These are phyloP conservation scores for Ciconia boyciana DNA, from an alignment of 2,113 vertebrate genomes.

Conservation along the genomic window DNA sequence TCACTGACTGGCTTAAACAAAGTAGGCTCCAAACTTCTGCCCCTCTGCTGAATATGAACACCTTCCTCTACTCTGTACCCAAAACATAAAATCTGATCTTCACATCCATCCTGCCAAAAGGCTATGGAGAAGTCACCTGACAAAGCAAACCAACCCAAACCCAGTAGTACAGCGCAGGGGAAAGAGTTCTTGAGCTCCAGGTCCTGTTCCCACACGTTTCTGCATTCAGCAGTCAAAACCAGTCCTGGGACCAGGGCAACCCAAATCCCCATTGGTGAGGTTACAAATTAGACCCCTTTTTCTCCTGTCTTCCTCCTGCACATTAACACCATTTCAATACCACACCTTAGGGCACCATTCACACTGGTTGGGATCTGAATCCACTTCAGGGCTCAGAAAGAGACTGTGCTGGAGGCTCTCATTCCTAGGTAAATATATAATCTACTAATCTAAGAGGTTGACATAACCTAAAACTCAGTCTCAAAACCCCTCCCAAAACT, in stretches of 20 bases:
- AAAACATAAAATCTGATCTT: neutral
- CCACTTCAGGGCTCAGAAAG: neutral
- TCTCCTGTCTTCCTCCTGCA: neutral
- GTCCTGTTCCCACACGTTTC: neutral
- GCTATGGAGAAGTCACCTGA: neutral
- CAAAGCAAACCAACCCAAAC: neutral
- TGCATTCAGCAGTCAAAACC: neutral
- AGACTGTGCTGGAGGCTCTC: neutral
- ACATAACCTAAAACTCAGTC: neutral
- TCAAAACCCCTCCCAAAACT: neutral
- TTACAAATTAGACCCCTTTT: neutral
- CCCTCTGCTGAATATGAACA: neutral
- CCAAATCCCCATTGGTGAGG: neutral
- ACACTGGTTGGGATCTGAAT: fast-evolving
- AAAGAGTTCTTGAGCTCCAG: neutral
- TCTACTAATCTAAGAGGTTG: fast-evolving
- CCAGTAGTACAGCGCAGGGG: neutral
- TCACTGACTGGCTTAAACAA: neutral
- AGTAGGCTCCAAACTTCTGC: neutral
- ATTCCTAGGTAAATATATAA: neutral
- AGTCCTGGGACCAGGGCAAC: neutral
- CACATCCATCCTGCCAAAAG: neutral
- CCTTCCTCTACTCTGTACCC: neutral
- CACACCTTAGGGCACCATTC: neutral
- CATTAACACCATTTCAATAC: neutral